Percentiles rank a stretch among this genome's conserved stretches.
phyloP scores from a whole-genome alignment of 1,140 invertebrate species.

The Bilobella aurantiaca region DNA sequence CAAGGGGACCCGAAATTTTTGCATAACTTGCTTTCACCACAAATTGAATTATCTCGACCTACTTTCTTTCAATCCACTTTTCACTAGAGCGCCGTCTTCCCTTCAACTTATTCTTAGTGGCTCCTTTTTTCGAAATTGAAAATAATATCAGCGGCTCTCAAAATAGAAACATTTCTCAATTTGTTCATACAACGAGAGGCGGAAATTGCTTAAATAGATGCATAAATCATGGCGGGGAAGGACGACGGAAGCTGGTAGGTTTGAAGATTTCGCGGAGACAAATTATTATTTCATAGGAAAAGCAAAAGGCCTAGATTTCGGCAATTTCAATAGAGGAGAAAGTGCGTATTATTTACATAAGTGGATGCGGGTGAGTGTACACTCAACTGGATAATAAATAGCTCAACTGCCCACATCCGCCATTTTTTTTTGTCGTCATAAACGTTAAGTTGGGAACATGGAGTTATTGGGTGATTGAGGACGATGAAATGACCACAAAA shows the following conservation, averaged over 20 bases:
- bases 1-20: not conserved
- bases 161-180: not conserved
- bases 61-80: conserved; percentile 2
- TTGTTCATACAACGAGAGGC: too few relatives aligned
- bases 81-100: not conserved
- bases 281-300: not conserved
- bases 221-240: too few relatives aligned
- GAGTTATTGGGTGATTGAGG: conserved; percentile 2
- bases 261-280: not conserved
- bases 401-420: not conserved
- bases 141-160: not conserved
- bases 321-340: too few relatives aligned
- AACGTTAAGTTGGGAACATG: not conserved
- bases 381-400: not conserved
- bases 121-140: not conserved
- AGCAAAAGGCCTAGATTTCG: not conserved
- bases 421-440: not conserved
- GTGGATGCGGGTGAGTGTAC: not conserved
- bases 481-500: conserved; percentile 5
- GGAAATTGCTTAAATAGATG: too few relatives aligned
- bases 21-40: not conserved
- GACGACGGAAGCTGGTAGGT: too few relatives aligned
- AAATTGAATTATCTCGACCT: conserved; percentile 6
- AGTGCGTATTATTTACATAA: not conserved
- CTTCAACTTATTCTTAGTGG: not conserved